Conservation (phyloP, 2,888 invertebrate genomes). For the Drosophila robusta region DNA sequence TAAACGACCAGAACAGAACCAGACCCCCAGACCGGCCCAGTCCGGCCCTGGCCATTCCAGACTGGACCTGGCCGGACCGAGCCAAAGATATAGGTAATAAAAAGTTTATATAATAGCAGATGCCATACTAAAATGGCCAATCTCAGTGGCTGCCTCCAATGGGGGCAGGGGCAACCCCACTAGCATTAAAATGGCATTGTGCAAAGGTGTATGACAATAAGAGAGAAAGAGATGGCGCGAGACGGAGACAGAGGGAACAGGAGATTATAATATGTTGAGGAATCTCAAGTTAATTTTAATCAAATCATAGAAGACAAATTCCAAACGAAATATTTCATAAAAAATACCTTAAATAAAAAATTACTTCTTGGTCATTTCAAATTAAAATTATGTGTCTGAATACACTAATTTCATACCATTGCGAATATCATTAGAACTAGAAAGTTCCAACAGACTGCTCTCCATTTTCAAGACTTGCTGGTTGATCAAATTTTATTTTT, state of each 20-base stretch:
- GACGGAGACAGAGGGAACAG: no score
- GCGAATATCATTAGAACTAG: no score
- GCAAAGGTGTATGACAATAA: background rate
- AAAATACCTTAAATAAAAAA: no score
- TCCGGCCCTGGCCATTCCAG: background rate
- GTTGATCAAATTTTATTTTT: constrained; percentile 45
- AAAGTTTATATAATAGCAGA: constrained; percentile 66
- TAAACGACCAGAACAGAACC: constrained; percentile 14
- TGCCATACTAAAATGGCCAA: constrained; percentile 37
- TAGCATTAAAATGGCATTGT: constrained; percentile 6
- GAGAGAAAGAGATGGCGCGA: background rate
- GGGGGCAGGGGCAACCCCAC: background rate
- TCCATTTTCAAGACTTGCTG: background rate
- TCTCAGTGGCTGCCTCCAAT: constrained; percentile 4
- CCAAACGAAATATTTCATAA: no score
- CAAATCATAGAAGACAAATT: no score
- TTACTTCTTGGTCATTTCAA: no score
- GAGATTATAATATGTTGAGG: background rate
- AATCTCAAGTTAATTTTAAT: no score
- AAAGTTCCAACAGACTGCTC: no score
- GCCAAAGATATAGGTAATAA: constrained; percentile 65
- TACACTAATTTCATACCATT: no score
- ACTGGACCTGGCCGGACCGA: constrained; percentile 2
- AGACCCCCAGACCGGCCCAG: background rate
- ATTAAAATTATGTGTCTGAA: no score